phyloP scores from a whole-genome alignment of 2,113 vertebrate species.

The Hystrix cristata region DNA sequence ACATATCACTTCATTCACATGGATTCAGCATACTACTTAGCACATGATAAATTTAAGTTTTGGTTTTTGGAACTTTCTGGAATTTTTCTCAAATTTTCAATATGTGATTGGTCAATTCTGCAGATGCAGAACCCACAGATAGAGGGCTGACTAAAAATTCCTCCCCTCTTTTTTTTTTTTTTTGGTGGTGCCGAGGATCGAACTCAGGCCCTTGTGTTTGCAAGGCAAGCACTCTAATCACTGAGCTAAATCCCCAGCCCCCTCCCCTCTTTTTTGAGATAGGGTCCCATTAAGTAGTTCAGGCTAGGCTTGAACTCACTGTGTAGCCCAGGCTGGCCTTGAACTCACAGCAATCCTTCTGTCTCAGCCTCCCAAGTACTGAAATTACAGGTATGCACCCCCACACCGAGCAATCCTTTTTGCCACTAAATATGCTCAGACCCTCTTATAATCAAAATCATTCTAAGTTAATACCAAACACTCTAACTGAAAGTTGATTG shows the following conservation, averaged over 20 bases:
- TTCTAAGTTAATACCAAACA: not conserved
- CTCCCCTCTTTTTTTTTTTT: not conserved
- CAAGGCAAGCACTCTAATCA: no score
- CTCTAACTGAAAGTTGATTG: not conserved
- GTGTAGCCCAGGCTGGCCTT: not conserved
- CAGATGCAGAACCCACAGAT: not conserved
- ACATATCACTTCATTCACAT: not conserved
- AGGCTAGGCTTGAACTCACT: not conserved
- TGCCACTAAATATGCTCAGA: not conserved
- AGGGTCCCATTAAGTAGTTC: not conserved
- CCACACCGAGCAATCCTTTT: not conserved
- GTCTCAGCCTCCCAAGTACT: not conserved
- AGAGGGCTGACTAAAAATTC: not conserved
- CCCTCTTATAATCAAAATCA: conserved; percentile 5
- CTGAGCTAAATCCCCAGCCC: no score
- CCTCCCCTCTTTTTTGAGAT: not conserved
- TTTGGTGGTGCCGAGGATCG: no score
- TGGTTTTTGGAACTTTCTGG: not conserved
- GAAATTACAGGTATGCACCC: not conserved
- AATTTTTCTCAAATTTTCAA: not conserved
- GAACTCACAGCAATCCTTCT: not conserved
- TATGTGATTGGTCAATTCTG: not conserved
- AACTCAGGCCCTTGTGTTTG: no score
- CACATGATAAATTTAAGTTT: not conserved
- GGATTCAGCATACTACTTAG: not conserved